Conservation (phyloP, 2,113 vertebrate genomes). For the Nothocercus nigrocapillus region DNA sequence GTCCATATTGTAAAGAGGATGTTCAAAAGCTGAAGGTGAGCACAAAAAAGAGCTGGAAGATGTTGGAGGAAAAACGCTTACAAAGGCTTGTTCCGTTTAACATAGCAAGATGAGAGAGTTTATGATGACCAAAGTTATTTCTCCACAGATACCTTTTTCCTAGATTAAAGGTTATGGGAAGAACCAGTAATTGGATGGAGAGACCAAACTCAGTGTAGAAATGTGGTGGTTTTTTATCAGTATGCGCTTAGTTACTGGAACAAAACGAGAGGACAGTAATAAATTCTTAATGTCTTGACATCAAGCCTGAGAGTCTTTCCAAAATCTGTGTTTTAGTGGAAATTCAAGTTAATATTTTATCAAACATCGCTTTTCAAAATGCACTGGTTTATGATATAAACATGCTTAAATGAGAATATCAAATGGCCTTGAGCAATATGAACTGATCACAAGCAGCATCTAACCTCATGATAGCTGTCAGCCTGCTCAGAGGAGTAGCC, state of each 20-base stretch:
- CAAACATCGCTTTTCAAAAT: not conserved
- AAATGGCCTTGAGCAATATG: not conserved
- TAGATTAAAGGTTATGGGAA: not conserved
- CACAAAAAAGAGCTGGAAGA: not conserved
- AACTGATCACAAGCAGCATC: not conserved
- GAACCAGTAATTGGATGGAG: not conserved
- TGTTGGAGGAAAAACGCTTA: not conserved
- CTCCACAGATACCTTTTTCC: not conserved
- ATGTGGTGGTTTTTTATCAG: not conserved
- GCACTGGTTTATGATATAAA: fast-evolving
- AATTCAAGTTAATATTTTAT: not conserved
- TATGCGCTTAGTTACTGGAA: not conserved
- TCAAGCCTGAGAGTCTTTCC: not conserved
- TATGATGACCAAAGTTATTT: not conserved
- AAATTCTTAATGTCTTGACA: not conserved
- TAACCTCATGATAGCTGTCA: fast-evolving
- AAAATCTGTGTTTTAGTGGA: not conserved
- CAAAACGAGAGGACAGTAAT: fast-evolving
- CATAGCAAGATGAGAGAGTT: not conserved
- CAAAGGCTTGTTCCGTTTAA: not conserved
- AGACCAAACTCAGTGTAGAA: not conserved
- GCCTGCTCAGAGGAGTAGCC: not conserved
- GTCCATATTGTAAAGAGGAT: not conserved
- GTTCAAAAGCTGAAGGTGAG: not conserved
- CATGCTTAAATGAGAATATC: not conserved